Evolutionary conservation across 2,888 invertebrate genomes (phyloP), one percentile per base, ranked within the genome.

Genomic region (Drosophila suboccidentalis): DNA sequence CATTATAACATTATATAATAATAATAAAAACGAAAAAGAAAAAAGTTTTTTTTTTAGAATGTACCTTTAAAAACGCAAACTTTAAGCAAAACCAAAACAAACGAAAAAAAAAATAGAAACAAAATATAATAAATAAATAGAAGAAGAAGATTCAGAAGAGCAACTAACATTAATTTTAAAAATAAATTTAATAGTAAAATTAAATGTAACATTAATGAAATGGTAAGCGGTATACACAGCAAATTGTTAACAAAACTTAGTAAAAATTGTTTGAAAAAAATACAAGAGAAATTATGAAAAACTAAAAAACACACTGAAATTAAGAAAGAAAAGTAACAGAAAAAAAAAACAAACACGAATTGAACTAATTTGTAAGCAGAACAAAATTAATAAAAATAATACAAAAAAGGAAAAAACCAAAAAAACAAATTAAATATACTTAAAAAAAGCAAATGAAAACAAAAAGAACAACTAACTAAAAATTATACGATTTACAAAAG

Each of bases 121-220:
- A 51, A 44, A 57, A 49, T 43, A 36, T 58, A 47, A 60, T 53
- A 41, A 63, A 51, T 47, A 39, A 29, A 32, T 10, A 34, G 11
- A 55, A 34, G n/a, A 49, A 32, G 39, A 65, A 53, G 41, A 62
- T 29, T 6, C 49, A 26, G 67, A 59, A 36, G 64, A 78, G 70
- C 74, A 87, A 87, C 86, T 87, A 83, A 83, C 74, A 85, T 78
- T 85, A 83, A 82, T 82, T 84, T 82, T 82, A 87, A 71, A 59
- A 68, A 87, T 81, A 81, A 71, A 84, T 78, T 78, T 82, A 85
- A 85, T 76, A 74, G 86, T 88, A 86, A 78, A 78, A 73, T 85
- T 86, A 82, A 82, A 63, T 58, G 36, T 80, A 82, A 80, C 53
- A 77, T 71, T 83, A 71, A 71, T 49, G 47, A 67, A 63, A 67